These are phyloP conservation scores for Trachythela sp. DNA, from an alignment of 64 coral and sea anemone species.

Conservation along the genomic window DNA sequence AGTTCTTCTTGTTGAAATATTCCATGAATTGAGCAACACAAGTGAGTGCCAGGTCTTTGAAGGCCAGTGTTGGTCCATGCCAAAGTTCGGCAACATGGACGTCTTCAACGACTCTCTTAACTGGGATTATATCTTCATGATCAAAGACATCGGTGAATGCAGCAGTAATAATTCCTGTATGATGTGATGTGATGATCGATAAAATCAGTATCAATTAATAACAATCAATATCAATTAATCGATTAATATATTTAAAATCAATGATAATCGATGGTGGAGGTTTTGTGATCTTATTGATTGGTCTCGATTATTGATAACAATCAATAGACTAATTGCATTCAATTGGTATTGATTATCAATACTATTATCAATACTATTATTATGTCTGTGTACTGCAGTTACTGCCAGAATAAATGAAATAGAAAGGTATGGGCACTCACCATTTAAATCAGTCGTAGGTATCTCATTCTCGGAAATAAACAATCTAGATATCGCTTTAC, in stretches of 20 bases:
- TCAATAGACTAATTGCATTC: too few relatives aligned
- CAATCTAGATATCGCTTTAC: constrained; percentile 57
- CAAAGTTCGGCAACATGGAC: constrained; percentile 73
- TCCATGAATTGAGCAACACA: constrained; percentile 68
- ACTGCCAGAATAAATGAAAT: too few relatives aligned
- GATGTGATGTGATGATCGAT: too few relatives aligned
- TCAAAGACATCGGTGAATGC: neutral
- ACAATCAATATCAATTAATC: too few relatives aligned
- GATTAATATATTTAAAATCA: too few relatives aligned
- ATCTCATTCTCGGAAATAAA: constrained; percentile 75
- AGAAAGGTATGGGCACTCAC: constrained; percentile 24
- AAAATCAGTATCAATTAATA: too few relatives aligned
- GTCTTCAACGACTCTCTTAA: neutral
- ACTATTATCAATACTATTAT: too few relatives aligned
- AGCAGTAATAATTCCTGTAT: neutral
- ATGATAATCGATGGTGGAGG: too few relatives aligned
- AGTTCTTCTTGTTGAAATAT: constrained; percentile 67
- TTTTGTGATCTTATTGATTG: too few relatives aligned
- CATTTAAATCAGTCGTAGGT: constrained; percentile 48
- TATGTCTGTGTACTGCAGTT: too few relatives aligned
- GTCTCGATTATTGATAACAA: too few relatives aligned
- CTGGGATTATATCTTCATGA: constrained; percentile 3
- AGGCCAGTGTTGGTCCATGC: constrained; percentile 91
- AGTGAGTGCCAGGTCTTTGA: constrained; percentile 73
- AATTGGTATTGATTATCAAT: too few relatives aligned